Evolutionary conservation across 2,797 vertebrate species (phyloP), one percentile per base, ranked within the genome.

Genomic region (Spea hammondii): DNA sequence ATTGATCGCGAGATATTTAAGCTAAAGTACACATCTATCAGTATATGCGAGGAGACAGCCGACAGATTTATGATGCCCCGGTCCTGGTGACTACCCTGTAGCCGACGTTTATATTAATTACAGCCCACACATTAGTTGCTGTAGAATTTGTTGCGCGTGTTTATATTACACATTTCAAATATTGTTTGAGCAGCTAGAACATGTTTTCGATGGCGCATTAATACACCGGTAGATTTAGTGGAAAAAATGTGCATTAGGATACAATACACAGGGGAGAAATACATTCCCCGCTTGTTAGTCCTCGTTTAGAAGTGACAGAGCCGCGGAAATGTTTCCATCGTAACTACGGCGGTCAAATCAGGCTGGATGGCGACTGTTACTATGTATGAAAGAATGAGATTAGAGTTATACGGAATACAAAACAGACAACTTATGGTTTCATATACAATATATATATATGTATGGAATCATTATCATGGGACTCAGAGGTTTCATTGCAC

Each of bases 1-100:
- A 92, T 91, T 85, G 87, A 91, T 91, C 90, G 88, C 89, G 90
- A 91, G 91, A 91, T 90, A 89, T 92, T 92, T 91, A 89, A 91
- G 87, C 85, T 84, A 83, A 83, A 89, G 89, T 87, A 86, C 79
- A 86, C 90, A 92, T 92, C 89, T 87, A 91, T 92, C 91, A 91
- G 85, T 67, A 4, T 82, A 80, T 14, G 75, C 83, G 85, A 90
- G 89, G 88, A 88, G 83, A 84, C 82, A 79, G 0, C 0, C 83
- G 89, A 88, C 91, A 92, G 91, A 92, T 92, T 92, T 91, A 92
- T 76, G 86, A 86, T 66, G 83, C 83, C 83, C 77, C 86, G 87
- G 87, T 88, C 89, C 91, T 88, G 87, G 90, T 88, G 89, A 89
- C 88, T 89, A 89, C 88, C 87, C 90, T 88, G 87, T 87, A 88